Percentiles rank a stretch among this genome's conserved stretches.
phyloP scores from a whole-genome alignment of 1,140 invertebrate species.

The Eurosta solidaginis region DNA sequence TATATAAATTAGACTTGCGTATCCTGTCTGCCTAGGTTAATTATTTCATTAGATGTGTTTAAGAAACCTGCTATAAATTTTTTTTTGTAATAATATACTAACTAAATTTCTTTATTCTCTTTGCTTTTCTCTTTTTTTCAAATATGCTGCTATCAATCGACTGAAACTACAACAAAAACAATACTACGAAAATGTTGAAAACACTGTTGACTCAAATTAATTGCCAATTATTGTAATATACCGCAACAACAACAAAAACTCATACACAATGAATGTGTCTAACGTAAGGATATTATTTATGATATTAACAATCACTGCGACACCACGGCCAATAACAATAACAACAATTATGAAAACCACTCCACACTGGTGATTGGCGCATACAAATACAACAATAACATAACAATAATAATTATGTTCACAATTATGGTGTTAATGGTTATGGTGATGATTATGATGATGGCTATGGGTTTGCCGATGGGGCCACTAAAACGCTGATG shows the following conservation, averaged over 20 bases:
- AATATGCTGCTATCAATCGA: neutral
- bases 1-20: no score
- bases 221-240: neutral
- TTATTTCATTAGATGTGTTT: no score
- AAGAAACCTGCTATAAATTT: no score
- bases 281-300: slow-evolving; percentile 5
- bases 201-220: neutral
- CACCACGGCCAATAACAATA: neutral
- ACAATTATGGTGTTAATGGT: neutral
- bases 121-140: neutral
- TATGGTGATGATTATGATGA: neutral
- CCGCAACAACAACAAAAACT: neutral
- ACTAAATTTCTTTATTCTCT: neutral
- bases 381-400: neutral
- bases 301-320: neutral
- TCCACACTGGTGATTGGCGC: neutral
- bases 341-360: neutral
- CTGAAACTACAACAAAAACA: neutral
- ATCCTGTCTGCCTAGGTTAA: no score
- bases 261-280: neutral
- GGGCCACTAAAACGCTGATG: neutral
- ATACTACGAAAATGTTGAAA: neutral
- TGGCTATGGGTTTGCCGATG: neutral
- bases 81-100: neutral
- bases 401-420: neutral